phyloP scores from a whole-genome alignment of 2,797 vertebrate species.

The Neopelma chrysocephalum region DNA sequence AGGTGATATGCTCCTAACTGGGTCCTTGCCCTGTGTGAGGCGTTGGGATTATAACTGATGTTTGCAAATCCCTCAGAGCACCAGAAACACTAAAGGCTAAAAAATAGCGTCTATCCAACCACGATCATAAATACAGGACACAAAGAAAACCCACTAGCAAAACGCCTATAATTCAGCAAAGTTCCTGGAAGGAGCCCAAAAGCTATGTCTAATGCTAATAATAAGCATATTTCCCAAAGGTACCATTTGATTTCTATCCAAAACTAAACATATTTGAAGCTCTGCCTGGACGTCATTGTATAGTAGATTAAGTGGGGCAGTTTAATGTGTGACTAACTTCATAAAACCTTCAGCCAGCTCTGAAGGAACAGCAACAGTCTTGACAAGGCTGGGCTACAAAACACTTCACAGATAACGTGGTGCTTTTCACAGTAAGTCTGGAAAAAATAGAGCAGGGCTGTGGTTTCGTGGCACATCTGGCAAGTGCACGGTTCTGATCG shows the following conservation, averaged over 20 bases:
- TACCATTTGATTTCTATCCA: constrained; percentile 36
- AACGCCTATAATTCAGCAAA: not conserved
- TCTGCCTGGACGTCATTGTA: not conserved
- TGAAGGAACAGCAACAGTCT: not conserved
- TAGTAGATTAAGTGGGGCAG: not conserved
- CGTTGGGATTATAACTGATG: not conserved
- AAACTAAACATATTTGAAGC: not conserved
- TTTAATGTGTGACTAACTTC: not conserved
- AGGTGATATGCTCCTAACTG: not conserved
- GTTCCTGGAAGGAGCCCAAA: constrained; percentile 1
- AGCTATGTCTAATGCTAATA: constrained; percentile 19
- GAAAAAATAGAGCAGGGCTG: not conserved
- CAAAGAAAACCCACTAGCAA: not conserved
- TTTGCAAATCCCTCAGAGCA: not conserved
- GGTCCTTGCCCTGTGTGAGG: not conserved
- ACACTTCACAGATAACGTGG: not conserved
- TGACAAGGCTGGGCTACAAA: not conserved
- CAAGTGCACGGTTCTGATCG: fast-evolving
- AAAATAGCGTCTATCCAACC: not conserved
- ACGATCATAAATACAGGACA: not conserved
- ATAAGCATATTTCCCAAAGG: constrained; percentile 49
- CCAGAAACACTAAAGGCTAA: not conserved
- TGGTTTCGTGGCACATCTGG: not conserved
- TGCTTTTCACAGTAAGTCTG: not conserved
- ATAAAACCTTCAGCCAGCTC: not conserved